Base-by-base conservation (phyloP, 2,113 vertebrate genomes). In the Nansenia antarctica region DNA sequence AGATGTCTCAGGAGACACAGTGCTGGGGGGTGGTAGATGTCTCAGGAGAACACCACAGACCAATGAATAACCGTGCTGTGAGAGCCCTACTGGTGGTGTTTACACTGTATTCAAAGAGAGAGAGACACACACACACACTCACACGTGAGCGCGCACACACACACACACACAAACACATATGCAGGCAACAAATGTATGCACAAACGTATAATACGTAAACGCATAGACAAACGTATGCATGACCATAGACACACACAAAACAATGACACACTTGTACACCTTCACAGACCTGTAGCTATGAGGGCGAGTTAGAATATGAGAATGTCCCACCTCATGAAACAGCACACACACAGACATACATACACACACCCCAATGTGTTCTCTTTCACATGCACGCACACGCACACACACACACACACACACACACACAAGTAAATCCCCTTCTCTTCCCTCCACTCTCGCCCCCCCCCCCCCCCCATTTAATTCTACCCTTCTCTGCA, bases 261-360 rank as follows among this genome's bases (percentile, higher is more conserved):
- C n/a, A n/a, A n/a, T n/a, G n/a, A n/a, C n/a, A 66, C 64, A 54
- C 31, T 54, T 30, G n/a, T n/a, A 14, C 60, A 37, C 29, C 9
- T n/a, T n/a, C n/a, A n/a, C n/a, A n/a, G n/a, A n/a, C n/a, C n/a
- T n/a, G n/a, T n/a, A n/a, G n/a, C n/a, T n/a, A n/a, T n/a, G n/a
- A n/a, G n/a, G n/a, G n/a, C n/a, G n/a, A n/a, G n/a, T n/a, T n/a
- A n/a, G n/a, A n/a, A n/a, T n/a, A n/a, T n/a, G n/a, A n/a, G n/a
- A n/a, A n/a, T 59, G 18, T 59, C 57, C 15, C 12, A n/a, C 5
- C 30, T 31, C 29, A n/a, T 54, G 52, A 22, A 54, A 54, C 2
- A 54, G 52, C 52, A 54, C 22, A 26, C 9, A 24, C 8, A 53
- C 14, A 8, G 18, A 20, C 27, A 31, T 27, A 58, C 55, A 6